Percentiles rank a stretch among this genome's conserved stretches.
Evolutionary conservation across 2,113 vertebrate genomes (phyloP).

Genomic region (Vicugna pacos): DNA sequence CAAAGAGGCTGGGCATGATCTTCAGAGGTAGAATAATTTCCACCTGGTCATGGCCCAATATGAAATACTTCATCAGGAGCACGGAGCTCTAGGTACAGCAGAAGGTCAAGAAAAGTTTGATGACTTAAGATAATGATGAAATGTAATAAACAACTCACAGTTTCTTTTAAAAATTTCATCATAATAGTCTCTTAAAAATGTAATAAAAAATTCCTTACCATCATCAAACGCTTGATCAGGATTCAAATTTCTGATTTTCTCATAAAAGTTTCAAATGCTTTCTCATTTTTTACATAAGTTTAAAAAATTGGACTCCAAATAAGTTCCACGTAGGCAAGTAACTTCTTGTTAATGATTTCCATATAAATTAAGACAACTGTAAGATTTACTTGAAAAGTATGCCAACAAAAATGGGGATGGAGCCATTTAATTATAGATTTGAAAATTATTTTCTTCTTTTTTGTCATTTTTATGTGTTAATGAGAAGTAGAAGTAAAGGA

Average conservation of each 20-base stretch:
- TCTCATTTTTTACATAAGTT: background rate
- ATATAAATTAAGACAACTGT: background rate
- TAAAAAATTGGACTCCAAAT: background rate
- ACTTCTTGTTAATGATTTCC: background rate
- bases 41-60: background rate
- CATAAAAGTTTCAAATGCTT: background rate
- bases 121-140: slow-evolving; percentile 35
- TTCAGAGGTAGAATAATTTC: slow-evolving; percentile 30
- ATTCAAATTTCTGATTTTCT: slow-evolving; percentile 22
- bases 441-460: slow-evolving; percentile 53
- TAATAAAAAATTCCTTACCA: background rate
- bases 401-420: background rate
- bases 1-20: background rate
- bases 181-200: background rate
- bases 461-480: background rate
- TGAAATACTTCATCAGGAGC: background rate
- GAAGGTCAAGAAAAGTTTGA: slow-evolving; percentile 11
- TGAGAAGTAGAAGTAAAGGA: background rate
- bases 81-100: background rate
- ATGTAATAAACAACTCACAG: background rate
- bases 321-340: background rate
- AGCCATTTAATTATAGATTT: background rate
- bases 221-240: background rate
- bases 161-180: background rate
- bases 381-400: background rate